These are phyloP conservation scores for Meteorus colon DNA, from an alignment of 2,888 invertebrate species.

Conservation along the genomic window DNA sequence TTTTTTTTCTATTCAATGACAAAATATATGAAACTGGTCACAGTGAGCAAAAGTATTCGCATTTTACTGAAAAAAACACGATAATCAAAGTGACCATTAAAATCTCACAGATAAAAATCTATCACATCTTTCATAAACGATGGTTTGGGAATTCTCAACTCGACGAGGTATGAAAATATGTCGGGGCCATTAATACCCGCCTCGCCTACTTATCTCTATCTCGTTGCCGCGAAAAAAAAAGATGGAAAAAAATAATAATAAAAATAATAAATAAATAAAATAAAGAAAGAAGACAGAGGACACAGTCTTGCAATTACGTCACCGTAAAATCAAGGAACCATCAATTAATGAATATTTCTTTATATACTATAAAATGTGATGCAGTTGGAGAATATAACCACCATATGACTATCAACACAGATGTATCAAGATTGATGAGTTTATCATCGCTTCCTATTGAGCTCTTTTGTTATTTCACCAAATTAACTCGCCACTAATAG, in stretches of 20 bases:
- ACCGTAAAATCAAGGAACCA: constrained; percentile 17
- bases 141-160: constrained; percentile 60
- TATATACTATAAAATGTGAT: constrained; percentile 4
- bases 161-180: constrained; percentile 55
- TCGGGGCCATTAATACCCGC: constrained; percentile 53
- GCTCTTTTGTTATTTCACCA: too few relatives aligned
- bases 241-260: constrained; percentile 9
- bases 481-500: too few relatives aligned
- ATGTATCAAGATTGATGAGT: constrained; percentile 1
- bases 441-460: too few relatives aligned
- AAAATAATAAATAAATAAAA: too few relatives aligned
- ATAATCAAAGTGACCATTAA: constrained; percentile 33
- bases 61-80: constrained; percentile 1
- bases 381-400: not conserved
- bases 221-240: constrained; percentile 30
- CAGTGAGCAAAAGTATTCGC: constrained; percentile 3
- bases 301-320: constrained; percentile 34
- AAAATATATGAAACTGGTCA: not conserved
- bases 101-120: constrained; percentile 62
- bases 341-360: constrained; percentile 13
- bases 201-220: constrained; percentile 45
- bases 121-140: constrained; percentile 63
- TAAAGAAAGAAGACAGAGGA: constrained; percentile 19
- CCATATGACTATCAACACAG: not conserved
- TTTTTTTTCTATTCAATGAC: not conserved